phyloP scores from a whole-genome alignment of 2,113 vertebrate genomes.

The Pandion haliaetus region DNA sequence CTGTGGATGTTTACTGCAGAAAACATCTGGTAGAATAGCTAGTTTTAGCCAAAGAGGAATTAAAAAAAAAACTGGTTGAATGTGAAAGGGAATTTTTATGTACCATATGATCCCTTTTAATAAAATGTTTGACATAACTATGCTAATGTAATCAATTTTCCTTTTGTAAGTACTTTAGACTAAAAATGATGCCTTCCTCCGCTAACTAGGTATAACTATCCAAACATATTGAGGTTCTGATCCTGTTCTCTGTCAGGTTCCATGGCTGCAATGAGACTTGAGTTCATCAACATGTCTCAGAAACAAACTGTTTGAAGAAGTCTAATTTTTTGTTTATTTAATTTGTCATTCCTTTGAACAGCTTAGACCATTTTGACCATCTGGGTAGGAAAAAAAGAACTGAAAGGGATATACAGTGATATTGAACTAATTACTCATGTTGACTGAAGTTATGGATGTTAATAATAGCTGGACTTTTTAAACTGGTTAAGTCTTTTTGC shows the following conservation, averaged over 20 bases:
- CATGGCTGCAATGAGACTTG: neutral
- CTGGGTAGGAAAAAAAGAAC: neutral
- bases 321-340: neutral
- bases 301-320: neutral
- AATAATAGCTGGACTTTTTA: neutral
- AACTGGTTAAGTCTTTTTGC: neutral
- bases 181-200: neutral
- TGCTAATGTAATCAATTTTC: neutral
- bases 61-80: neutral
- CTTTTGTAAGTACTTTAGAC: neutral
- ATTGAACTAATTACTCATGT: constrained; percentile 7
- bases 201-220: neutral
- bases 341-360: neutral
- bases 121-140: neutral
- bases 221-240: neutral
- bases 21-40: neutral
- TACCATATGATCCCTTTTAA: neutral
- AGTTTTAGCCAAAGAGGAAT: neutral
- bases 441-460: neutral
- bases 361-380: neutral
- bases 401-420: neutral
- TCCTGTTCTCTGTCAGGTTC: neutral
- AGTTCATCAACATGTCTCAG: neutral
- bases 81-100: neutral
- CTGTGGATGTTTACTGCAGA: neutral